Base-by-base conservation (phyloP, 2,797 vertebrate species). In the Rhinoraja longicauda region DNA sequence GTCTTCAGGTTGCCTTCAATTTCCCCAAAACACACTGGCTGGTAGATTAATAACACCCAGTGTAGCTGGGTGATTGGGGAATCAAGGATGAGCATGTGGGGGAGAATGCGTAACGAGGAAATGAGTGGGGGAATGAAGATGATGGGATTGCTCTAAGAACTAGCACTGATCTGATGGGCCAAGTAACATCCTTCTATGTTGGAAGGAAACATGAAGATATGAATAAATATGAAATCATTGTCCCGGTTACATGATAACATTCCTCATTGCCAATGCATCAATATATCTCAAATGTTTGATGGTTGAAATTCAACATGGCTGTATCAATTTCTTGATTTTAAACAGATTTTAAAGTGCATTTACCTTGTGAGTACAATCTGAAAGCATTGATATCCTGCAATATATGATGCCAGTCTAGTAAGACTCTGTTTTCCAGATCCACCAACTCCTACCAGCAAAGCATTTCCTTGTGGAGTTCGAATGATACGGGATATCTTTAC, bases 351-450 rank as follows among this genome's bases (percentile, higher is more conserved):
- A 75, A 91, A 91, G 29, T 0, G 36, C 24, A 45, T 70, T 94
- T 94, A 98, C 97, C 97, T 96, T 95, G 97, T 97, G 93, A 98
- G 95, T 26, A 96, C 96, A 94, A 98, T 97, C 95, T 98, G 97
- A 94, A 97, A 98, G 92, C 93, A 98, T 93, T 97, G 96, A 26
- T 97, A 97, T 93, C 97, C 97, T 78, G 97, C 97, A 93, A 98
- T 97, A 93, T 96, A 97, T 0, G 97, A 97, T 0, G 97, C 96
- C 93, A 98, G 94, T 93, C 96, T 95, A 62, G 97, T 97, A 94
- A 98, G 96, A 91, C 97, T 98, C 94, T 97, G 97, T 94, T 97
- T 98, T 90, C 97, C 97, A 4, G 97, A 98, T 84, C 97, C 97
- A 19, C 97, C 97, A 8, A 98, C 97, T n/a, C 97, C 97, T 6